Evolutionary conservation across 2,797 vertebrate genomes (phyloP).

Genomic region (Cottoperca gobio): DNA sequence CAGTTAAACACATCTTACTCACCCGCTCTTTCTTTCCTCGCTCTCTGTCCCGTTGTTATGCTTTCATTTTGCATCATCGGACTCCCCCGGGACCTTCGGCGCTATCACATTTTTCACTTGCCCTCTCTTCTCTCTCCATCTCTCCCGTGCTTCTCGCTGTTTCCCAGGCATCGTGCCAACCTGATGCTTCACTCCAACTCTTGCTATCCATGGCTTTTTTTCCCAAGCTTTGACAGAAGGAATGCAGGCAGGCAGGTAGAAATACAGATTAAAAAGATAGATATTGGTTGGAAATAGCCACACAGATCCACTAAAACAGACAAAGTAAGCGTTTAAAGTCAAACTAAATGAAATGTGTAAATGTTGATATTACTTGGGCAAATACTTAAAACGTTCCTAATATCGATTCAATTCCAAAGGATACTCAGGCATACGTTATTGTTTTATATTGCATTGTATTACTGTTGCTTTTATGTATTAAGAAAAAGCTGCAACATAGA

Average conservation of each 20-base stretch:
- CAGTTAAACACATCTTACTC: constrained; percentile 70
- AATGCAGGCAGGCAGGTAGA: constrained; percentile 18
- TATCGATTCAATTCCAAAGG: not conserved
- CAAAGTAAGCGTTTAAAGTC: not conserved
- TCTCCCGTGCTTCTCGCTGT: constrained; percentile 28
- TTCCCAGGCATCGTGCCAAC: constrained; percentile 59
- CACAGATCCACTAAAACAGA: not conserved
- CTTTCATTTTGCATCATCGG: constrained; percentile 67
- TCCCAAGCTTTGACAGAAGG: constrained; percentile 11
- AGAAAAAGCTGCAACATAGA: not conserved
- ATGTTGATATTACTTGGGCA: not conserved
- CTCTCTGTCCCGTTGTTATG: constrained; percentile 62
- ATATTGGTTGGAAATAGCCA: not conserved
- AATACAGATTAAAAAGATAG: not conserved
- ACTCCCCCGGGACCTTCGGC: constrained; percentile 47
- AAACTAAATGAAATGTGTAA: not conserved
- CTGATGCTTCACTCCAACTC: constrained; percentile 35
- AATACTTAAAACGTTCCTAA: not conserved
- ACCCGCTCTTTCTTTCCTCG: constrained; percentile 31
- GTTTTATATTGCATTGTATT: not conserved
- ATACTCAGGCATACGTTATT: not conserved
- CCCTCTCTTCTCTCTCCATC: constrained; percentile 56
- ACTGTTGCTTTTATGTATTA: not conserved
- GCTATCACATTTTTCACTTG: constrained; percentile 52
- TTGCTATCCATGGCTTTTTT: not conserved